A percentile compares a stretch with the other conserved stretches of the same genome.
Evolutionary conservation across 2,888 invertebrate species (phyloP).

Genomic region (Drosophila monieri): DNA sequence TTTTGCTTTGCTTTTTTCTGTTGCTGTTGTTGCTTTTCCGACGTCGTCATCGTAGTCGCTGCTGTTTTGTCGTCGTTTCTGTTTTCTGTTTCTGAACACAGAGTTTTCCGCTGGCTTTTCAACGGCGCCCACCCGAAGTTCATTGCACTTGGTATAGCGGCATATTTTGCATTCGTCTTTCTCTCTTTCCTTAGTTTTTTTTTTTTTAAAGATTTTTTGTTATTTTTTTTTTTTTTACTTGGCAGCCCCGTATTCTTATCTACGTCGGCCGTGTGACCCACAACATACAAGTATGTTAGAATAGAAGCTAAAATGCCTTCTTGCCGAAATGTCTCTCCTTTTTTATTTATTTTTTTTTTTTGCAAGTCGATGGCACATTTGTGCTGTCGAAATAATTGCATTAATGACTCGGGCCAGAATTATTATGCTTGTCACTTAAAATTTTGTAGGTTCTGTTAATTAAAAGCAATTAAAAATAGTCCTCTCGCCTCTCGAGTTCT

Average conservation of each 20-base stretch:
- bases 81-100: slow-evolving; percentile 20
- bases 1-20: slow-evolving; percentile 14
- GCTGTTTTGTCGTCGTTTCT: slow-evolving; percentile 22
- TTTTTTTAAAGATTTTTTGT: no score
- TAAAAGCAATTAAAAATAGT: slow-evolving; percentile 78
- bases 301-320: slow-evolving; percentile 11
- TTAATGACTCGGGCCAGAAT: slow-evolving; percentile 53
- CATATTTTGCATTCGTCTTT: slow-evolving; percentile 71
- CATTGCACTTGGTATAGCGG: slow-evolving; percentile 78
- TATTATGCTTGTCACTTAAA: slow-evolving; percentile 66
- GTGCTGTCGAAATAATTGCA: slow-evolving; percentile 58
- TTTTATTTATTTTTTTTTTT: slow-evolving; percentile 15
- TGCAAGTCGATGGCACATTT: slow-evolving; percentile 35
- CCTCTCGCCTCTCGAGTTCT: slow-evolving; percentile 35
- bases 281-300: slow-evolving; percentile 9
- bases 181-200: slow-evolving; percentile 14
- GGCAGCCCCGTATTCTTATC: slow-evolving; percentile 27
- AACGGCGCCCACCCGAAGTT: slow-evolving; percentile 52
- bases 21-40: slow-evolving; percentile 7
- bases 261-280: slow-evolving; percentile 27
- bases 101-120: slow-evolving; percentile 20
- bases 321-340: slow-evolving; percentile 15
- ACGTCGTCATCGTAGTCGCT: slow-evolving; percentile 25
- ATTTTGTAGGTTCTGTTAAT: slow-evolving; percentile 67
- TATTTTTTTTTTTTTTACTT: slow-evolving; percentile 20